phyloP scores from a whole-genome alignment of 1,140 invertebrate species.

The Microvelia longipes region DNA sequence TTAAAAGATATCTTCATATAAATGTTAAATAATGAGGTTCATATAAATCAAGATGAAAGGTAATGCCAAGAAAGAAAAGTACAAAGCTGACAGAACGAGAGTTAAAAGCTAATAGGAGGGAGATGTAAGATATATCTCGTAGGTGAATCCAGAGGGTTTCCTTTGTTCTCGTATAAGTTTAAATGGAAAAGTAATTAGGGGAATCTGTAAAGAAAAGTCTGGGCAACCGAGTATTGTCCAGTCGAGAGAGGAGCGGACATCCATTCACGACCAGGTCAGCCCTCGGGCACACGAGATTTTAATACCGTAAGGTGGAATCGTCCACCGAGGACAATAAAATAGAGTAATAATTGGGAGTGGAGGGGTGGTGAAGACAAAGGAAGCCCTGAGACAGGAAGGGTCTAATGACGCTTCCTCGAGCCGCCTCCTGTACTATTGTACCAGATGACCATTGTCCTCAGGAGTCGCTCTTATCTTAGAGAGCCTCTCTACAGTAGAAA shows the following conservation, averaged over 20 bases:
- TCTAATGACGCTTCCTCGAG: constrained; percentile 2
- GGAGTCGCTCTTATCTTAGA: background rate
- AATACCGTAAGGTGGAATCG: background rate
- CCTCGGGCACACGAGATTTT: background rate
- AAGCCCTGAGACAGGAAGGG: background rate
- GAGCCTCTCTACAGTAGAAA: background rate
- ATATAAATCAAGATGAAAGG: too few species aligned
- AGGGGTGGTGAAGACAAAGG: background rate
- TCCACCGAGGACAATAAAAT: background rate
- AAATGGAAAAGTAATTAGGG: background rate
- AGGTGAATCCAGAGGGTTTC: background rate
- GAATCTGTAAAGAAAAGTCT: background rate
- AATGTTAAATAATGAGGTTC: too few species aligned
- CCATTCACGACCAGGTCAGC: background rate
- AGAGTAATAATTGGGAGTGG: constrained; percentile 1
- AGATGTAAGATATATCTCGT: background rate
- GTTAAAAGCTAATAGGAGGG: too few species aligned
- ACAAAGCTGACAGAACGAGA: background rate
- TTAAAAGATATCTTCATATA: too few species aligned
- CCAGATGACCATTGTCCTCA: background rate
- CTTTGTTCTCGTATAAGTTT: background rate
- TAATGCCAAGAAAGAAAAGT: background rate
- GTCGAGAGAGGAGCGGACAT: background rate
- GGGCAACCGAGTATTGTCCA: background rate
- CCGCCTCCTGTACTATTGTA: background rate